These are phyloP conservation scores for Tenthredo mesomela DNA, from an alignment of 2,888 invertebrate genomes.

Conservation along the genomic window DNA sequence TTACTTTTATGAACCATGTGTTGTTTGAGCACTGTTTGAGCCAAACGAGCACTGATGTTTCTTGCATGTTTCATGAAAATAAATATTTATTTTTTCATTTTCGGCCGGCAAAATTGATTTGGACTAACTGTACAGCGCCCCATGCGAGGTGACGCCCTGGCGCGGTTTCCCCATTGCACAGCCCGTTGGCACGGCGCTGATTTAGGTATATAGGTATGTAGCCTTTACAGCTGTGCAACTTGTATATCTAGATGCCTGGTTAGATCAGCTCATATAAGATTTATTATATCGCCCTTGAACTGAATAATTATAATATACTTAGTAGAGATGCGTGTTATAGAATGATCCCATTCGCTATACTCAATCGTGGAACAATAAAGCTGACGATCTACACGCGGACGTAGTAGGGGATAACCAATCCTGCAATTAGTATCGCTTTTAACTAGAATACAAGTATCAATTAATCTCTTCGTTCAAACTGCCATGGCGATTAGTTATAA, in stretches of 20 bases:
- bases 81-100: too few species aligned
- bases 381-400: neutral
- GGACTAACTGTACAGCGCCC: too few species aligned
- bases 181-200: too few species aligned
- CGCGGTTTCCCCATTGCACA: too few species aligned
- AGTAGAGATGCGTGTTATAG: neutral
- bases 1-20: too few species aligned
- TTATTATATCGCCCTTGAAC: slow-evolving; percentile 27
- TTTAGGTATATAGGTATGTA: slow-evolving; percentile 12
- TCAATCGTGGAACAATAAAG: neutral
- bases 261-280: slow-evolving; percentile 14
- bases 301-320: slow-evolving; percentile 33
- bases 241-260: neutral
- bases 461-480: neutral
- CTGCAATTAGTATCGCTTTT: neutral
- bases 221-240: neutral
- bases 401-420: neutral
- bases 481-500: neutral
- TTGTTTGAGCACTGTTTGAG: too few species aligned
- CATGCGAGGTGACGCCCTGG: too few species aligned
- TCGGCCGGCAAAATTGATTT: too few species aligned
- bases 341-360: neutral
- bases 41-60: too few species aligned
- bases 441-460: neutral
- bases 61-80: too few species aligned